Conservation (phyloP, 2,888 invertebrate species). For the Eulithis testata region DNA sequence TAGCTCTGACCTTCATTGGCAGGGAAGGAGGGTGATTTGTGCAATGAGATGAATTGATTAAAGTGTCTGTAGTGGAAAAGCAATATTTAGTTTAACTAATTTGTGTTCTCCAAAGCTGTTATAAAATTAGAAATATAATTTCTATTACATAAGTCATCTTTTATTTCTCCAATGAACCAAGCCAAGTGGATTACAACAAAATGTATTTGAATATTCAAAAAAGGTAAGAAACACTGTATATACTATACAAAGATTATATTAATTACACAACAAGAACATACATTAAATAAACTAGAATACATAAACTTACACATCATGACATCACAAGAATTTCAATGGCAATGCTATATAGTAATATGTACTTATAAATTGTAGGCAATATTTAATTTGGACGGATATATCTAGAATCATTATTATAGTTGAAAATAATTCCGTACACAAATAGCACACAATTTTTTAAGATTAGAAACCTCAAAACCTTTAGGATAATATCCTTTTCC, state of each 20-base stretch:
- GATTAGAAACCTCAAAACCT: neutral
- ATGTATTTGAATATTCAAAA: conserved; percentile 70
- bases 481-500: neutral
- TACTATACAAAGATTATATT: conserved; percentile 76
- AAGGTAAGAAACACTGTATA: conserved; percentile 76
- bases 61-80: neutral
- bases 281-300: conserved; percentile 42
- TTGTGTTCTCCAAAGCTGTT: conserved; percentile 24
- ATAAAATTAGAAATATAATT: conserved; percentile 53
- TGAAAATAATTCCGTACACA: conserved; percentile 17
- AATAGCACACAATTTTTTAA: neutral
- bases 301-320: conserved; percentile 54
- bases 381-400: conserved; percentile 33
- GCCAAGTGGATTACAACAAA: conserved; percentile 56
- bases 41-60: too few relatives aligned
- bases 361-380: conserved; percentile 19
- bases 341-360: conserved; percentile 30
- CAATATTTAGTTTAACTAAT: conserved; percentile 1
- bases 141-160: conserved; percentile 45
- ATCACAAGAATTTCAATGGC: conserved; percentile 56
- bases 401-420: conserved; percentile 7
- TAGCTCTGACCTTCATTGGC: too few relatives aligned
- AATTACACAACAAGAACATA: conserved; percentile 64
- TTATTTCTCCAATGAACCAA: conserved; percentile 57
- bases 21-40: too few relatives aligned